Evolutionary conservation across 2,113 vertebrate species (phyloP).

Genomic region (Psilopogon haemacephalus): DNA sequence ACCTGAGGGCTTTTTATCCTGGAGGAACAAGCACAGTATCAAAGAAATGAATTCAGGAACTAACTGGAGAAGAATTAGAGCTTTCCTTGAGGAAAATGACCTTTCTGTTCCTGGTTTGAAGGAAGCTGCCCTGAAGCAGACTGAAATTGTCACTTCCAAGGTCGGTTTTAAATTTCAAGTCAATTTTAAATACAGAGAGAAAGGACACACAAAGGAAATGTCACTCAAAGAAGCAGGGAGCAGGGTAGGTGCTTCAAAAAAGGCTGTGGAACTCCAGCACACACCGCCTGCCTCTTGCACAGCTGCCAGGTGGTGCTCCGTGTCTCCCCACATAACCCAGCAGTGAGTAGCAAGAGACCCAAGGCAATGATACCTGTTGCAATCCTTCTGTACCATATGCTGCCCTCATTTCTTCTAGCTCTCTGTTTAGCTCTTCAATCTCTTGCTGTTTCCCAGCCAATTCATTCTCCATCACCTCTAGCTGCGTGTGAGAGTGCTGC

Average conservation of each 20-base stretch:
- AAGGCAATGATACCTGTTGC: constrained; percentile 85
- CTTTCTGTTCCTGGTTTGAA: not conserved
- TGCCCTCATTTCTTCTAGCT: constrained; percentile 88
- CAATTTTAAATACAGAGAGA: not conserved
- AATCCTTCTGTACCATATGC: constrained; percentile 88
- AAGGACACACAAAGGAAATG: not conserved
- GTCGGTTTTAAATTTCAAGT: too few species aligned
- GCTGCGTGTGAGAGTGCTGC: constrained; percentile 58
- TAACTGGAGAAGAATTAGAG: not conserved
- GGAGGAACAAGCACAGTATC: not conserved
- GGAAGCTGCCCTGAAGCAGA: not conserved
- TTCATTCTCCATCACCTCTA: constrained; percentile 84
- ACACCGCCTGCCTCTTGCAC: not conserved
- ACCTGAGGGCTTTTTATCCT: not conserved
- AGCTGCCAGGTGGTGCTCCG: not conserved
- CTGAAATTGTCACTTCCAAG: not conserved
- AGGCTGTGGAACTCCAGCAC: not conserved
- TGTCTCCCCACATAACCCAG: not conserved
- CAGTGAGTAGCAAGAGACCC: constrained; percentile 56
- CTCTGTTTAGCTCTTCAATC: constrained; percentile 86
- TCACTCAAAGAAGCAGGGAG: not conserved
- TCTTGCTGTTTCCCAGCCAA: constrained; percentile 83
- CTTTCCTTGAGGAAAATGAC: not conserved
- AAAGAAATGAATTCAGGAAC: not conserved
- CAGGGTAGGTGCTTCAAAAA: not conserved